Conservation (phyloP, 2,797 vertebrate species). For the Limnodromus scolopaceus region DNA sequence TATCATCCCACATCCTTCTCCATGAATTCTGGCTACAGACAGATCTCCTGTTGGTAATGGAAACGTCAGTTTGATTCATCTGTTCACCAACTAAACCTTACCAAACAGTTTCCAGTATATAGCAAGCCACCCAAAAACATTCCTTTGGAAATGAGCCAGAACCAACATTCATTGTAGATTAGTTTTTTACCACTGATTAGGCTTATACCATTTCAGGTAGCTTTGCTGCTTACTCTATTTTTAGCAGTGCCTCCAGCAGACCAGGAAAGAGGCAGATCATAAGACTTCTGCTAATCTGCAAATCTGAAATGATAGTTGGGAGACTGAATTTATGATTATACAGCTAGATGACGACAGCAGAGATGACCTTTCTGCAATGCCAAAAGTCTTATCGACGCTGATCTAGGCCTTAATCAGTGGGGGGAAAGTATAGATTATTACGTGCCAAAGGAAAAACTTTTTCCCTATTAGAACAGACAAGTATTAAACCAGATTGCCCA, state of each 20-base stretch:
- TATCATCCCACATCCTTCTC: conserved; percentile 8
- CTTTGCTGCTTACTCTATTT: conserved; percentile 39
- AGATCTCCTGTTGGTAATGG: conserved; percentile 65
- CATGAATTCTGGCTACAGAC: conserved; percentile 20
- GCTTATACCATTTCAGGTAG: conserved; percentile 5
- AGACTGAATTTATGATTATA: conserved; percentile 17
- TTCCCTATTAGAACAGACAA: background rate
- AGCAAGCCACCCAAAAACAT: background rate
- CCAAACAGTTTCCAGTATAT: conserved; percentile 46
- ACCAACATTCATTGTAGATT: background rate
- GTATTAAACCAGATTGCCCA: background rate
- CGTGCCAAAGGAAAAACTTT: background rate
- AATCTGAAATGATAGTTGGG: conserved; percentile 50
- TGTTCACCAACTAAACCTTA: conserved; percentile 4
- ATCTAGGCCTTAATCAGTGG: background rate
- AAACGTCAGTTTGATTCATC: conserved; percentile 77
- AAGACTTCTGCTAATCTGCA: conserved; percentile 52
- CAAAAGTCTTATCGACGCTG: background rate
- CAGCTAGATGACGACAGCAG: conserved; percentile 26
- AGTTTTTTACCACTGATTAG: conserved; percentile 40
- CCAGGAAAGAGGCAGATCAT: conserved; percentile 36
- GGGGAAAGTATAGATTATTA: background rate
- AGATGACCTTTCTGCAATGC: conserved; percentile 44
- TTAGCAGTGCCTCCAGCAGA: conserved; percentile 35
- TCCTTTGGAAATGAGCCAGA: conserved; percentile 26